Percentiles rank a stretch among this genome's conserved stretches.
Conservation (phyloP, 2,797 vertebrate genomes). For the Rallus crepitans region DNA sequence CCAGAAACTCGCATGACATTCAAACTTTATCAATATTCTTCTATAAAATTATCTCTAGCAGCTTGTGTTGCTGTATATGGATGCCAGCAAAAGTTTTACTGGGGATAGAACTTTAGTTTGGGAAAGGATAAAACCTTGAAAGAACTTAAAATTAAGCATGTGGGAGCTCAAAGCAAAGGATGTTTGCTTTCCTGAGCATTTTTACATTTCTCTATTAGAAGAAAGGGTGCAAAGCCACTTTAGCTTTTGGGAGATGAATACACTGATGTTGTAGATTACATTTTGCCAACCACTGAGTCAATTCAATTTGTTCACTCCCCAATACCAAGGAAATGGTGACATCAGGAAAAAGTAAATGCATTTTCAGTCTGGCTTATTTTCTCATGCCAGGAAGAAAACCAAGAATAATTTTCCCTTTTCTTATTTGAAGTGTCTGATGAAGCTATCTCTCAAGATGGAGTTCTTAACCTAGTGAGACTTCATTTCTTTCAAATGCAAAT, state of each 20-base stretch:
- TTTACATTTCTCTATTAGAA: neutral
- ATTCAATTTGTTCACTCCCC: neutral
- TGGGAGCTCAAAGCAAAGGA: neutral
- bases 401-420: neutral
- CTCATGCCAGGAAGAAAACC: neutral
- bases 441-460: neutral
- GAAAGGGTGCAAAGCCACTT: neutral
- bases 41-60: neutral
- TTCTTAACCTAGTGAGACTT: neutral
- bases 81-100: neutral
- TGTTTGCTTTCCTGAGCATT: neutral
- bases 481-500: neutral
- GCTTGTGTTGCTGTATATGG: neutral
- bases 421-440: neutral
- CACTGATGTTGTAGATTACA: neutral
- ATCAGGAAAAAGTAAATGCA: neutral
- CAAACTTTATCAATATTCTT: neutral
- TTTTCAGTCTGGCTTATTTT: neutral
- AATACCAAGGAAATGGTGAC: neutral
- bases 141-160: neutral
- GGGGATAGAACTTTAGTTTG: neutral
- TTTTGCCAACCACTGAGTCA: neutral
- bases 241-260: neutral
- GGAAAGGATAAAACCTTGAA: neutral
- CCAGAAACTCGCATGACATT: neutral